A percentile compares a stretch with the other conserved stretches of the same genome.
Evolutionary conservation across 2,888 invertebrate species (phyloP).

Genomic region (Leucozona laternaria): DNA sequence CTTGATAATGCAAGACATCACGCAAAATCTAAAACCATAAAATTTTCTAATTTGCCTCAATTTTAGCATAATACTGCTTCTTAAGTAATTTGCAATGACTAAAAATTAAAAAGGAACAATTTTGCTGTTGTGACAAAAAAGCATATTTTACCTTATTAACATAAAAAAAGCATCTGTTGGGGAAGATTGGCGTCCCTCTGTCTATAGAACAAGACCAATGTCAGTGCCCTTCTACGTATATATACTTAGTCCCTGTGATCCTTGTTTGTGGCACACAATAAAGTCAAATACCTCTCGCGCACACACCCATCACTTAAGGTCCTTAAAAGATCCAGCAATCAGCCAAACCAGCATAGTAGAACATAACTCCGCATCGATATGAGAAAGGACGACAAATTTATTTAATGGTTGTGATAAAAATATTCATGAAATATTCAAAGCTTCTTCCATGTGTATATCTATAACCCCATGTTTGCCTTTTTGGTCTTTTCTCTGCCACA

Average conservation of each 20-base stretch:
- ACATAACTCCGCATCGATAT: slow-evolving; percentile 69
- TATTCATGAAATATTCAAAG: slow-evolving; percentile 75
- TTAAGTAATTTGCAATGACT: slow-evolving; percentile 49
- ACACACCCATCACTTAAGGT: not conserved
- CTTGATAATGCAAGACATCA: not conserved
- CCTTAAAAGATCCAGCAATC: slow-evolving; percentile 6
- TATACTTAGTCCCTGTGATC: not conserved
- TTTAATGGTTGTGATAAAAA: slow-evolving; percentile 75
- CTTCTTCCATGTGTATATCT: not conserved
- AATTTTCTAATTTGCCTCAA: slow-evolving; percentile 61
- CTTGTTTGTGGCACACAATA: slow-evolving; percentile 2
- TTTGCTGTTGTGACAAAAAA: not conserved
- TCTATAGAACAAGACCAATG: not conserved
- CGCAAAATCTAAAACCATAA: slow-evolving; percentile 20
- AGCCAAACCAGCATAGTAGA: not conserved
- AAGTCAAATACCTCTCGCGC: slow-evolving; percentile 13
- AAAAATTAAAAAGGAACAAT: slow-evolving; percentile 1
- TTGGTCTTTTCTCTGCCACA: not conserved
- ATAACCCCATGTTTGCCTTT: slow-evolving; percentile 14
- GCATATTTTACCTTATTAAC: slow-evolving; percentile 18
- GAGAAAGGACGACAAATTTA: slow-evolving; percentile 67
- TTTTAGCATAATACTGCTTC: slow-evolving; percentile 19
- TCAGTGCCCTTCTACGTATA: not conserved
- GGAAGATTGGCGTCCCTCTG: not conserved
- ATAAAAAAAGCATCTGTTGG: slow-evolving; percentile 12